These are phyloP conservation scores for Nasonovia ribisnigri DNA, from an alignment of 2,888 invertebrate genomes.

Conservation along the genomic window DNA sequence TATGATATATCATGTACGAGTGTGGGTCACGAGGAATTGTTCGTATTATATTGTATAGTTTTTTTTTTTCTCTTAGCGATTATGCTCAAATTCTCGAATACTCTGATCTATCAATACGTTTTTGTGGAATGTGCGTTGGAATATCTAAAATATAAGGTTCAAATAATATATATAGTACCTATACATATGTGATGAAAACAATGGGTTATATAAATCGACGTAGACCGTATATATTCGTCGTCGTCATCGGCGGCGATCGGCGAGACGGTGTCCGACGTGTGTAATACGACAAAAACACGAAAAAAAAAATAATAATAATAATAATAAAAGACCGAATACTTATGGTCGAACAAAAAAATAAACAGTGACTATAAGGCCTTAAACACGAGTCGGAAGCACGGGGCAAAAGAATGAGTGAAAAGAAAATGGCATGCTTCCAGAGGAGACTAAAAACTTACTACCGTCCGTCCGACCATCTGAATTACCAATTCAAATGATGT, in stretches of 20 bases:
- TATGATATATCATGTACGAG: background rate
- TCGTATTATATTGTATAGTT: background rate
- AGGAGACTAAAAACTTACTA: background rate
- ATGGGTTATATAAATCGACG: background rate
- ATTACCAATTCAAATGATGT: constrained; percentile 49
- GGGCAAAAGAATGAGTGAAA: constrained; percentile 18
- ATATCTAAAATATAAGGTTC: background rate
- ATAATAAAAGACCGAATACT: background rate
- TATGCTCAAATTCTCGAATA: background rate
- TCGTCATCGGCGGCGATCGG: background rate
- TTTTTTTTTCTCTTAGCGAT: background rate
- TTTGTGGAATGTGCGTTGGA: background rate
- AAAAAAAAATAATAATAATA: background rate
- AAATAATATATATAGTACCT: background rate
- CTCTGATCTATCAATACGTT: background rate
- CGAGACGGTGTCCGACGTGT: background rate
- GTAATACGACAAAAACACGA: background rate
- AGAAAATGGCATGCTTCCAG: constrained; percentile 62
- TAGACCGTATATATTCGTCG: background rate
- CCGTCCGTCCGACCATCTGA: constrained; percentile 25
- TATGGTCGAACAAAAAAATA: background rate
- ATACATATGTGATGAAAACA: background rate
- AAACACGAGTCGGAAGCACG: constrained; percentile 24
- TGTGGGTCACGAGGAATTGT: background rate
- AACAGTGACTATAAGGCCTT: constrained; percentile 11